Evolutionary conservation across 2,797 vertebrate species (phyloP).

Genomic region (Pangasius larnaudii): DNA sequence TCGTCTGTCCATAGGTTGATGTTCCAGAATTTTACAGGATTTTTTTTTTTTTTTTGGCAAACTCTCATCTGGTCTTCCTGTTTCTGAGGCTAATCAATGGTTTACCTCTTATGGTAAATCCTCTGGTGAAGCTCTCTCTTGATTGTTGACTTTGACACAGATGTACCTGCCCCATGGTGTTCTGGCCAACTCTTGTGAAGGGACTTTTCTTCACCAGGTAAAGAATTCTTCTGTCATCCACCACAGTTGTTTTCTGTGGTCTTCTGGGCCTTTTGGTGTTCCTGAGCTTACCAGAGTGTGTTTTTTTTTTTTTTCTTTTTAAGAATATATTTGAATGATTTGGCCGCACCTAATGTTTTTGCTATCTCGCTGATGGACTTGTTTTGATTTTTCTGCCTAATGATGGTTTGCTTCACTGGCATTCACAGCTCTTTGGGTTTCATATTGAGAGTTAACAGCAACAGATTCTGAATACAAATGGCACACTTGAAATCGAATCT

Average conservation of each 20-base stretch:
- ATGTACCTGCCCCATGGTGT: background rate
- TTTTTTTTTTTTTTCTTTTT: background rate
- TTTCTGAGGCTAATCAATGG: too few species aligned
- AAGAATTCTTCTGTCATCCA: background rate
- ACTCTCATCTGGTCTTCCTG: too few species aligned
- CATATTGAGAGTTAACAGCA: background rate
- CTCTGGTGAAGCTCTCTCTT: background rate
- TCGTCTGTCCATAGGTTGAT: background rate
- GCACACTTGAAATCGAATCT: too few species aligned
- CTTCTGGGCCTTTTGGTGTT: background rate
- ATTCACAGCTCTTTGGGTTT: background rate
- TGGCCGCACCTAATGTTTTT: conserved; percentile 51
- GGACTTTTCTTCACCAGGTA: too few species aligned
- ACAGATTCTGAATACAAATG: background rate
- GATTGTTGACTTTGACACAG: background rate
- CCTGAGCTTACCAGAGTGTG: background rate
- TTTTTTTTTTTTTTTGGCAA: background rate
- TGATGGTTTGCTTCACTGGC: conserved; percentile 35
- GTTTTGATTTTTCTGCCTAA: conserved; percentile 34
- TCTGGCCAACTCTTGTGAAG: background rate
- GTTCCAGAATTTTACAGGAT: background rate
- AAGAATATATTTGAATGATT: conserved; percentile 15
- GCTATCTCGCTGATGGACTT: background rate
- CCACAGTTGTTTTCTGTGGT: background rate
- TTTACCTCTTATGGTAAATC: too few species aligned